Percentiles rank a stretch among this genome's conserved stretches.
Evolutionary conservation across 1,140 invertebrate species (phyloP).

Genomic region (Lordiphosa stackelbergi): DNA sequence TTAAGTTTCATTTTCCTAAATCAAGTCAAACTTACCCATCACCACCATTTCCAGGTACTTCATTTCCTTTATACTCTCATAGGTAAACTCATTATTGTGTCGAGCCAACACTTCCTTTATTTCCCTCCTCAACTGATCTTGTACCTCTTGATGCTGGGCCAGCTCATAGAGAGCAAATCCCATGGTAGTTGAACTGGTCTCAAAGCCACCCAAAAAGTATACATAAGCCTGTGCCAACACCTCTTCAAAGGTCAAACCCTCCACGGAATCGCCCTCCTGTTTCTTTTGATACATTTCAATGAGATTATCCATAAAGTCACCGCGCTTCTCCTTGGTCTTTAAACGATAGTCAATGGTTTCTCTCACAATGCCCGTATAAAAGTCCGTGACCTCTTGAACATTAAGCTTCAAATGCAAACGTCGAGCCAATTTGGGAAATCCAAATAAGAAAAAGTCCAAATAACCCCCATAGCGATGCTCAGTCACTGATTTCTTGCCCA

Average conservation of each 20-base stretch:
- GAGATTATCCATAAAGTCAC: conserved; percentile 80
- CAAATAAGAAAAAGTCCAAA: conserved; percentile 24
- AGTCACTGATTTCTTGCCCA: conserved; percentile 52
- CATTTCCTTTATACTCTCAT: conserved; percentile 79
- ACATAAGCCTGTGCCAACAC: conserved; percentile 70
- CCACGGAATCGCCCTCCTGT: conserved; percentile 14
- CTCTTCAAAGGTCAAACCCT: conserved; percentile 48
- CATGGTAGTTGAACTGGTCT: conserved; percentile 81
- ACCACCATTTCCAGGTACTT: conserved; percentile 79
- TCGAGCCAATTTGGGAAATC: conserved; percentile 27
- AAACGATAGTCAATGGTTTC: conserved; percentile 78
- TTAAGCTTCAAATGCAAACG: conserved; percentile 26
- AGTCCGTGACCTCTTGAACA: conserved; percentile 73
- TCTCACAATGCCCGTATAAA: conserved; percentile 77
- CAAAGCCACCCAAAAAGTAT: conserved; percentile 82
- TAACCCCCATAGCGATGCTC: conserved; percentile 20
- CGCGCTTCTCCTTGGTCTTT: conserved; percentile 76
- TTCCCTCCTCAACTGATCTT: conserved; percentile 80
- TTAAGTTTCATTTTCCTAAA: background rate
- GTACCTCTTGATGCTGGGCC: conserved; percentile 80
- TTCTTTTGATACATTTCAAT: conserved; percentile 77
- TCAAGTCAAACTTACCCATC: too few relatives aligned
- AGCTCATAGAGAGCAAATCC: conserved; percentile 80
- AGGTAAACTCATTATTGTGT: conserved; percentile 78
- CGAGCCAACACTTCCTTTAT: conserved; percentile 77